Base-by-base conservation (phyloP, 2,113 vertebrate species). In the Lagenorhynchus albirostris region DNA sequence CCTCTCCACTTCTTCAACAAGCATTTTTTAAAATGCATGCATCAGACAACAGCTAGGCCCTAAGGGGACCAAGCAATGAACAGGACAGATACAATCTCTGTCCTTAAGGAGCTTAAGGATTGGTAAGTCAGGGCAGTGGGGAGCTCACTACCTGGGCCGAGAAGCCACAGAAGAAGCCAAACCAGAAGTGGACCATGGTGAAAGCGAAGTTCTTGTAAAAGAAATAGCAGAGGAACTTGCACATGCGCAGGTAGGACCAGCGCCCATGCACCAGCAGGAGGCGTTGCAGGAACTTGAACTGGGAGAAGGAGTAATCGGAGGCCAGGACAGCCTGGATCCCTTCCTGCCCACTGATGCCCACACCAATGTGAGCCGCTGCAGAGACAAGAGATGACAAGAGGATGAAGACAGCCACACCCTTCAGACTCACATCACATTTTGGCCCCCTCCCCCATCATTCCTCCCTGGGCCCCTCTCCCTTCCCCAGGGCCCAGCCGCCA, bases 131-230 rank as follows among this genome's bases (percentile, higher is more conserved):
- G 38, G 11, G n/a, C 53, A 18, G 55, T 1, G 9, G 3, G 4
- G 55, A 53, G 7, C 36, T 73, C 25, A 1, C 18, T 94, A 99
- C 99, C 99, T 99, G 99, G 3, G 99, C 99, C 0, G 99, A 99
- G 98, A 99, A 99, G 90, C 99, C 99, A 0, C 99, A 99, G 98
- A 99, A 99, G 99, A 99, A 99, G 89, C 99, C 99, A 5, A 99
- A 99, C 99, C 99, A 99, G 98, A 99, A 99, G 98, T 99, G 99
- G 98, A 99, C 99, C 99, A 99, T 99, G 98, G 99, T 99, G 99
- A 99, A 99, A 95, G 99, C 99, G 0, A 99, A 99, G 98, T 99
- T 99, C 99, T 99, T 99, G 98, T 99, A 99, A 99, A 99, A 99
- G 98, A 99, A 99, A 95, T 99, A 99, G 97, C 99, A 99, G 96